Percentiles rank a stretch among this genome's conserved stretches.
Evolutionary conservation across 1,140 invertebrate genomes (phyloP).

Genomic region (Diabrotica undecimpunctata): DNA sequence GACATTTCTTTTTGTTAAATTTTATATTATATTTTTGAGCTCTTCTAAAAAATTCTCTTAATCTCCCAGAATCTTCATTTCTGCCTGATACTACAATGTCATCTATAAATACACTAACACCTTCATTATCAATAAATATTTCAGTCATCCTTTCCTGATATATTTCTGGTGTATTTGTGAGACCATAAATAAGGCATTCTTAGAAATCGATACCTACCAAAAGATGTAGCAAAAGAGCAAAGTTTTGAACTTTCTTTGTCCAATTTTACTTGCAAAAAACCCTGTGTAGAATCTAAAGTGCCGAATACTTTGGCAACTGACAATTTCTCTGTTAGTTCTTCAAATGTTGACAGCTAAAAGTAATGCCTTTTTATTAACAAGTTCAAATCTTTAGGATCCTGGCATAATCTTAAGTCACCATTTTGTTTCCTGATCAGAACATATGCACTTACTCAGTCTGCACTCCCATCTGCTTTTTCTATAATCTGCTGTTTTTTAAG

Average conservation of each 20-base stretch:
- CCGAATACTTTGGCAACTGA: constrained; percentile 43
- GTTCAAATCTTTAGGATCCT: constrained; percentile 51
- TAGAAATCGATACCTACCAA: constrained; percentile 46
- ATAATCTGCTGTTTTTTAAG: no score
- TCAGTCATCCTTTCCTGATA: constrained; percentile 28
- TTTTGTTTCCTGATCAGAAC: no score
- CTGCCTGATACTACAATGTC: constrained; percentile 17
- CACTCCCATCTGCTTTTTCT: no score
- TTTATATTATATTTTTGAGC: constrained; percentile 28
- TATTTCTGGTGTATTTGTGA: constrained; percentile 29
- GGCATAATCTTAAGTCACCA: no score
- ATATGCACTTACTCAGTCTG: no score
- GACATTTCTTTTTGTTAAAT: constrained; percentile 38
- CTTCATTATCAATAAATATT: constrained; percentile 13
- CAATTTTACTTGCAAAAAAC: constrained; percentile 51
- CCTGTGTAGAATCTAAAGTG: constrained; percentile 46
- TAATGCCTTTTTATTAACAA: constrained; percentile 45
- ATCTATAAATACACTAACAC: constrained; percentile 23
- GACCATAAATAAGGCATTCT: constrained; percentile 38
- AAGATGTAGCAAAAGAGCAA: constrained; percentile 51
- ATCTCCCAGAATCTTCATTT: not conserved
- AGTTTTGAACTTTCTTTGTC: constrained; percentile 42
- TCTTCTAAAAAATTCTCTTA: constrained; percentile 26
- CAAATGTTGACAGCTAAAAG: constrained; percentile 47
- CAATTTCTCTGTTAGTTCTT: constrained; percentile 43